Base-by-base conservation (phyloP, 2,888 invertebrate species). In the Chrysolina haemoptera region DNA sequence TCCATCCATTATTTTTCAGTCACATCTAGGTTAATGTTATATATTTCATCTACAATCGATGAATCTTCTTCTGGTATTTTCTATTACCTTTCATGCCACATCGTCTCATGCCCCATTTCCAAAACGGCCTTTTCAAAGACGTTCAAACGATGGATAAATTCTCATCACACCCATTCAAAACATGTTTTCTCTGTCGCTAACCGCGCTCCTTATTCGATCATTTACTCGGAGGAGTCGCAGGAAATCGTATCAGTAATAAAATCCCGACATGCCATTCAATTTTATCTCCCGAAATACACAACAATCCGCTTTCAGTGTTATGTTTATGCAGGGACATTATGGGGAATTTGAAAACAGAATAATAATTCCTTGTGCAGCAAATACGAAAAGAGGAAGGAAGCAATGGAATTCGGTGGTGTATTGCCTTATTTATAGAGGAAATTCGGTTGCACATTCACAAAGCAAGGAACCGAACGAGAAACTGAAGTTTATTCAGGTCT, bases 101-200 rank as follows among this genome's bases (percentile, higher is more conserved):
- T 53, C 20, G 18, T 18, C 18, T 20, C 10, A 53, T 11, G 53
- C 53, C 16, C 53, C 53, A 53, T 53, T 53, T 12, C 20, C 20
- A 18, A 53, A 53, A 53, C 20, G 20, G 5, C 53, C 53, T 11
- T 18, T 53, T 20, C 12, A 53, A 20, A 11, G 20, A 53, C 53
- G 16, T 18, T 53, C 53, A 20, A 53, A 3, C 53, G 20, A 53
- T 53, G 53, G 18, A 53, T 53, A 18, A 18, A 18, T 10, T 12
- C 20, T 53, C 53, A 18, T 53, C 53, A 18, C 53, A 6, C 53
- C 18, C 53, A 53, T 53, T 18, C 53, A 53, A 53, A 53, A 53
- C 53, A 53, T 53, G 53, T 53, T 53, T 53, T 53, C 53, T 53
- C 53, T 53, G 53, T 53, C 53, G 53, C 53, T 53, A 53, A 53